These are phyloP conservation scores for Amphilophus citrinellus DNA, from an alignment of 2,113 vertebrate genomes.

Conservation along the genomic window DNA sequence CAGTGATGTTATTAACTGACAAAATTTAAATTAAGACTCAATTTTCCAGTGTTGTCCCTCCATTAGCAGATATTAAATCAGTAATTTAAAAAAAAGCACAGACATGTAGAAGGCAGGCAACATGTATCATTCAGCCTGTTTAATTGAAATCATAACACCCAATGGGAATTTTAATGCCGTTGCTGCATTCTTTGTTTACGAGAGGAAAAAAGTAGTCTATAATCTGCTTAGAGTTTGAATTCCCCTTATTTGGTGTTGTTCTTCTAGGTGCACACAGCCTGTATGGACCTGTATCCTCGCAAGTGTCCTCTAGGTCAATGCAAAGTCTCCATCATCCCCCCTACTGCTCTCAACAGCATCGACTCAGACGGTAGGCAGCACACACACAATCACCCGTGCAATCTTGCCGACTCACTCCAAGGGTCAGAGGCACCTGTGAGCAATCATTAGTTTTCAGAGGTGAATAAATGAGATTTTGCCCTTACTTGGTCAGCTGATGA, in stretches of 20 bases:
- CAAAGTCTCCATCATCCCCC: constrained; percentile 98
- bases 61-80: not conserved
- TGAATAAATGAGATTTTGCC: constrained; percentile 29
- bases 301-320: constrained; percentile 98
- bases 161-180: not conserved
- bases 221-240: not conserved
- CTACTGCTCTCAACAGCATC: constrained; percentile 98
- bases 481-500: constrained; percentile 8
- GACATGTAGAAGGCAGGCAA: not conserved
- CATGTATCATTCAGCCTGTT: not conserved
- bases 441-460: constrained; percentile 5
- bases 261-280: constrained; percentile 93
- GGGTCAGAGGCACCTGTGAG: constrained; percentile 30
- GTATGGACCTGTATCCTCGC: constrained; percentile 93
- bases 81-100: too few species aligned
- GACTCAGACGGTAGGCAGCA: constrained; percentile 94
- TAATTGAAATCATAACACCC: not conserved
- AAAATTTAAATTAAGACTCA: not conserved
- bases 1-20: not conserved
- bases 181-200: not conserved
- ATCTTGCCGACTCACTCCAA: not conserved
- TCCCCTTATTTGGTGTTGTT: not conserved
- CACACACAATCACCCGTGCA: not conserved
- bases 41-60: not conserved
- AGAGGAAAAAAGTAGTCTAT: not conserved